Evolutionary conservation across 2,797 vertebrate genomes (phyloP).

Genomic region (Margarornis squamiger): DNA sequence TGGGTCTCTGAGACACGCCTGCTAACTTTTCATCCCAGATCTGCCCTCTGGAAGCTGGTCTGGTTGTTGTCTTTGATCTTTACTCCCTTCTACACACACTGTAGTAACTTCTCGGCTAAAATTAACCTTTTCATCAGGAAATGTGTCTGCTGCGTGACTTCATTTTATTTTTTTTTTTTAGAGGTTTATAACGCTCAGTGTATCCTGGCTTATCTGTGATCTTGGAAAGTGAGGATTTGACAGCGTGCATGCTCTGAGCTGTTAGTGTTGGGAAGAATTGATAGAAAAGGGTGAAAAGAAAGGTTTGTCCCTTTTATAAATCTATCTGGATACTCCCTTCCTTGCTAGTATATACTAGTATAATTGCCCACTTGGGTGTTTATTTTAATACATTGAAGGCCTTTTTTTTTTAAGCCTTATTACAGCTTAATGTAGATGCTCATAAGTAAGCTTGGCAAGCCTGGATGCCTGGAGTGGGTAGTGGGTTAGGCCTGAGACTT

Average conservation of each 20-base stretch:
- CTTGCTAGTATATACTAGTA: not conserved
- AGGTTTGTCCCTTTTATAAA: not conserved
- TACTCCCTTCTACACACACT: not conserved
- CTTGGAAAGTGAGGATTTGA: not conserved
- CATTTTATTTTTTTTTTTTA: not conserved
- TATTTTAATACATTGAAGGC: not conserved
- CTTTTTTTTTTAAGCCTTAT: not conserved
- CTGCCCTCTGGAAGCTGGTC: not conserved
- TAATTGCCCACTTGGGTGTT: constrained; percentile 18
- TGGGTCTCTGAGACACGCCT: not conserved
- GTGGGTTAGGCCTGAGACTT: constrained; percentile 25
- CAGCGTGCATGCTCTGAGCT: fast-evolving
- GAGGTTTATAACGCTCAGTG: fast-evolving
- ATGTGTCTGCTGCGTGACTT: not conserved
- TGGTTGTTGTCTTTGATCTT: not conserved
- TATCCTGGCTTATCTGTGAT: not conserved
- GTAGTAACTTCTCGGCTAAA: not conserved
- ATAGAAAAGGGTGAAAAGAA: not conserved
- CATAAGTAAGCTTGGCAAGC: constrained; percentile 21
- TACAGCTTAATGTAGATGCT: not conserved
- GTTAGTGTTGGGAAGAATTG: not conserved
- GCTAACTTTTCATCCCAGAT: not conserved
- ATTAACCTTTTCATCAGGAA: not conserved
- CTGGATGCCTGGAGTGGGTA: constrained; percentile 32
- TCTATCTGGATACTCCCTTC: not conserved